Base-by-base conservation (phyloP, 2,888 invertebrate genomes). In the Nysson spinosus region DNA sequence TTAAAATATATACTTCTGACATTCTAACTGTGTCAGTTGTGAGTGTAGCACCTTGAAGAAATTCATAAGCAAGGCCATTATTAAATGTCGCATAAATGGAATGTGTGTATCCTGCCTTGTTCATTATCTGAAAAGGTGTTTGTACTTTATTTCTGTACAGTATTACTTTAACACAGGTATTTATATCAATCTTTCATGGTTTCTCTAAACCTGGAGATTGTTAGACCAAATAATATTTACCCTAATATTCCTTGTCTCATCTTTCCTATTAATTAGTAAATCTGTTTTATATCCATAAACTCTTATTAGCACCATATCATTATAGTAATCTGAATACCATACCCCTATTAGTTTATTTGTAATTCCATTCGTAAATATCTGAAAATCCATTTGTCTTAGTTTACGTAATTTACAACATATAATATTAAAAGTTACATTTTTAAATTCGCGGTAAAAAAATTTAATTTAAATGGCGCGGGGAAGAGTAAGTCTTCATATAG, bases 281-380 rank as follows among this genome's bases (percentile, higher is more conserved):
- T 98, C 97, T 1, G 98, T 97, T 88, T 96, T 96, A 79, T 94
- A 92, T 20, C 98, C 98, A 89, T 97, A 98, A 65, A 98, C 92
- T 78, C 98, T 91, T 17, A 98, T 91, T 51, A 98, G 90, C 1
- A 98, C 91, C 81, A 94, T 93, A 80, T 95, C 92, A 69, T 88
- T 85, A n/a, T 86, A 86, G 60, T 89, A 87, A 28, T 87, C 88
- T 7, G 83, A 82, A 62, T 83, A 86, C 75, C 86, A 87, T 24
- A 87, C 78, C 42, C 95, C 95, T 52, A 97, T 91, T 78, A 98
- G 89, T 87, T 95, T 96, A 88, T 98, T 98, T 42, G 97, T 96
- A 67, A 96, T 95, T 37, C 98, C 98, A 90, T 97, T 95, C 68
- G 96, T 97, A 87, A 98, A 96, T 83, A 93, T 88, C 97, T 98